Conservation (phyloP, 2,797 vertebrate species). For the Sciurus vulgaris region DNA sequence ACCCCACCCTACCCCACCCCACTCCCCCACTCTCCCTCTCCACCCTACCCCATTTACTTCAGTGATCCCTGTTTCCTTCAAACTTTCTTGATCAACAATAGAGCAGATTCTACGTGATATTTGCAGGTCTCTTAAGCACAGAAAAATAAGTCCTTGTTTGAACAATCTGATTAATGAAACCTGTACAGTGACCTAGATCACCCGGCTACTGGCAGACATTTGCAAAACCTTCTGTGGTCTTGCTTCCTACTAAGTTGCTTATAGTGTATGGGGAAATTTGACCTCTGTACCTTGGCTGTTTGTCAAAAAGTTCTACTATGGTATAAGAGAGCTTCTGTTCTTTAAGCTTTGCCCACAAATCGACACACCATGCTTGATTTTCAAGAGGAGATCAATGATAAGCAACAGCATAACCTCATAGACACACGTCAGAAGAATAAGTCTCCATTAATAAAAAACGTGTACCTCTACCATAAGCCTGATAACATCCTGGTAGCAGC, state of each 20-base stretch:
- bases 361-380: constrained; percentile 85
- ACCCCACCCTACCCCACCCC: neutral
- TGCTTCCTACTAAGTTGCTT: constrained; percentile 84
- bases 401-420: constrained; percentile 76
- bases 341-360: constrained; percentile 85
- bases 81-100: constrained; percentile 75
- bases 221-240: constrained; percentile 77
- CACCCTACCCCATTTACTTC: neutral
- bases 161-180: constrained; percentile 83
- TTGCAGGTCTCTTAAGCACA: constrained; percentile 70
- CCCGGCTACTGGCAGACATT: constrained; percentile 81
- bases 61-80: constrained; percentile 79
- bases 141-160: constrained; percentile 84
- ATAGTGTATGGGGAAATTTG: constrained; percentile 87
- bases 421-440: constrained; percentile 78
- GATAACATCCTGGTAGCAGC: constrained; percentile 73
- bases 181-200: constrained; percentile 85
- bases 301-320: constrained; percentile 88
- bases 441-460: constrained; percentile 75
- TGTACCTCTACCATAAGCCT: constrained; percentile 68
- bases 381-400: constrained; percentile 85
- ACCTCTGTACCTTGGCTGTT: constrained; percentile 88
- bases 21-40: no score
- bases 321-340: constrained; percentile 86
- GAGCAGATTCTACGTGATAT: constrained; percentile 67